Percentiles rank a stretch among this genome's conserved stretches.
phyloP scores from a whole-genome alignment of 2,888 invertebrate species.

The Agonopterix subpropinquella region DNA sequence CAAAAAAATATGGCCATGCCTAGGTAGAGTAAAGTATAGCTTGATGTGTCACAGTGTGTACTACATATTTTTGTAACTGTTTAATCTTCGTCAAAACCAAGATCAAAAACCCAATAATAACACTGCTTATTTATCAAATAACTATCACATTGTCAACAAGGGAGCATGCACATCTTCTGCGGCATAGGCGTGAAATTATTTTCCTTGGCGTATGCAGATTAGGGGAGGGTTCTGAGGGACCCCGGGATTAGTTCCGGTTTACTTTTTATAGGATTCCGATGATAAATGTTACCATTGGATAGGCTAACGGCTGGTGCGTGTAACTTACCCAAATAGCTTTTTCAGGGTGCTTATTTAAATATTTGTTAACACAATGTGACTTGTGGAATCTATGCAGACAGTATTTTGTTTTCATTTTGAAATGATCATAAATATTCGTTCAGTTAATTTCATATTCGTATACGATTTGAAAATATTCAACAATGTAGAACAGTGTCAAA shows the following conservation, averaged over 20 bases:
- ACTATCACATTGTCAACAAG: constrained; percentile 40
- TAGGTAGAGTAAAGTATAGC: too few species aligned
- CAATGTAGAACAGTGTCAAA: too few species aligned
- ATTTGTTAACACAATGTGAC: neutral
- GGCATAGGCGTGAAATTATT: constrained; percentile 72
- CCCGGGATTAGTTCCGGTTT: constrained; percentile 67
- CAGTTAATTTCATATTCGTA: neutral
- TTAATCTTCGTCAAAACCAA: too few species aligned
- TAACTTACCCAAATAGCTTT: constrained; percentile 62
- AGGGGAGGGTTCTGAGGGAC: constrained; percentile 27
- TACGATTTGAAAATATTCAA: too few species aligned
- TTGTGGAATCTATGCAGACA: neutral
- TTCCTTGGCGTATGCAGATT: constrained; percentile 73
- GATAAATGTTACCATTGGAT: constrained; percentile 65
- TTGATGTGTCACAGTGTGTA: too few species aligned
- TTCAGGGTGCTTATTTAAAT: constrained; percentile 28
- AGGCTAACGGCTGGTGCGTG: constrained; percentile 68
- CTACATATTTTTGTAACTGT: too few species aligned
- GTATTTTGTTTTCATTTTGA: neutral
- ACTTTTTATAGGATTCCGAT: constrained; percentile 73
- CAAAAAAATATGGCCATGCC: too few species aligned
- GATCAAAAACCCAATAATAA: too few species aligned
- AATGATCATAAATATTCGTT: neutral
- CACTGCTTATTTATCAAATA: constrained; percentile 14
- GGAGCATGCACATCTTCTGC: constrained; percentile 41